phyloP scores from a whole-genome alignment of 2,888 invertebrate species.

The Myopa testacea region DNA sequence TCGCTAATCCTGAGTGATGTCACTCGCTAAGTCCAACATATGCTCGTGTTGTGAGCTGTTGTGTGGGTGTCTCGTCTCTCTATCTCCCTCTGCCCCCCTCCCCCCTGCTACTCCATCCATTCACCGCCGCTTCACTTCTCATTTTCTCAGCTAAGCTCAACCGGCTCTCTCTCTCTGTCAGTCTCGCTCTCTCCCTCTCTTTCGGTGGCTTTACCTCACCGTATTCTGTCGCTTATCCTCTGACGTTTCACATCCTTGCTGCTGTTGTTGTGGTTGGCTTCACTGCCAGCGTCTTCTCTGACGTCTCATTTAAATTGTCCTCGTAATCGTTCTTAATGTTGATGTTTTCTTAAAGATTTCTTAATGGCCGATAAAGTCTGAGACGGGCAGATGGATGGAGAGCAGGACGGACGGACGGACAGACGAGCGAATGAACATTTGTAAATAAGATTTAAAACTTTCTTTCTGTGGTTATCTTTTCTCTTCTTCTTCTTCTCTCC shows the following conservation, averaged over 20 bases:
- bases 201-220: background rate
- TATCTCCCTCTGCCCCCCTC: background rate
- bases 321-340: conserved; percentile 12
- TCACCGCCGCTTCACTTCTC: too few relatives aligned
- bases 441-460: conserved; percentile 18
- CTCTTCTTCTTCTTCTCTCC: background rate
- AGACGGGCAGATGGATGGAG: background rate
- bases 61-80: background rate
- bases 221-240: background rate
- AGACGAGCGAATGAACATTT: background rate
- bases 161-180: too few relatives aligned
- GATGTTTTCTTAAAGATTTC: conserved; percentile 24
- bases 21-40: background rate
- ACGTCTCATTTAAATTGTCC: conserved; percentile 17
- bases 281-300: background rate
- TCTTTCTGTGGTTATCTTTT: background rate
- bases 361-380: conserved; percentile 11
- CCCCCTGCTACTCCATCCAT: too few relatives aligned
- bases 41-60: background rate
- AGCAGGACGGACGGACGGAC: too few relatives aligned
- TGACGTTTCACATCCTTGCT: background rate
- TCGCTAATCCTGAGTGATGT: background rate
- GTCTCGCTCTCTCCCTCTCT: too few relatives aligned
- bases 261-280: background rate
- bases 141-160: background rate